Percentiles rank a stretch among this genome's conserved stretches.
These are phyloP conservation scores for Caenorhabditis remanei DNA, from an alignment of 1,140 invertebrate species.

Conservation along the genomic window DNA sequence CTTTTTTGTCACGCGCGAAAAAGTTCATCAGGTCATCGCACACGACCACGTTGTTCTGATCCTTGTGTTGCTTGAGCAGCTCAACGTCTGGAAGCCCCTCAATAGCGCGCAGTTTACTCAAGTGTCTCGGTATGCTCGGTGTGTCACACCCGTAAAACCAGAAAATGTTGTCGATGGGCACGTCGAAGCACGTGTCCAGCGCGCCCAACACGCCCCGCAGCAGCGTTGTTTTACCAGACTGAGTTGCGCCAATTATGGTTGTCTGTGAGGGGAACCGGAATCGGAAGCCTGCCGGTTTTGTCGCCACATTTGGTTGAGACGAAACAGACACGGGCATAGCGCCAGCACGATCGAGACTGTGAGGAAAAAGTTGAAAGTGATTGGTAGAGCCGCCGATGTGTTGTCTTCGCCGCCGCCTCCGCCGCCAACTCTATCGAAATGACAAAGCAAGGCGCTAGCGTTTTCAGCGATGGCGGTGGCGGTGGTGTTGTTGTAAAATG, in stretches of 20 bases:
- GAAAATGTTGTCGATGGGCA: neutral
- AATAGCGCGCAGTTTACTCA: neutral
- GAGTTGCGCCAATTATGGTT: neutral
- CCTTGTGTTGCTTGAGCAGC: neutral
- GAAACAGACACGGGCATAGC: neutral
- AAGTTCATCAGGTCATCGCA: neutral
- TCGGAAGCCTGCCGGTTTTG: neutral
- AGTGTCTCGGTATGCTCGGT: neutral
- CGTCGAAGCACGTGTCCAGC: neutral
- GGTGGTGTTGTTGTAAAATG: too few species aligned
- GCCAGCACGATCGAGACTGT: too few species aligned
- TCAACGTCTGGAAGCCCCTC: neutral
- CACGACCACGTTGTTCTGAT: neutral
- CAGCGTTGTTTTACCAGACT: slow-evolving; percentile 6
- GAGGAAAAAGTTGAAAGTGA: too few species aligned
- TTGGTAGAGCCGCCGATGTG: too few species aligned
- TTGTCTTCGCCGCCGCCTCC: too few species aligned
- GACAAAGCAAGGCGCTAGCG: too few species aligned
- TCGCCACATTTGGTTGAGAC: neutral
- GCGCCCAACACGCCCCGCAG: too few species aligned
- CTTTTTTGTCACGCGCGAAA: neutral
- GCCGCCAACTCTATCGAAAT: too few species aligned
- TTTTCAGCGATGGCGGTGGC: too few species aligned
- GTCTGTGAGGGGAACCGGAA: neutral
- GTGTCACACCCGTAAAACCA: neutral